A percentile compares a stretch with the other conserved stretches of the same genome.
phyloP scores from a whole-genome alignment of 2,113 vertebrate genomes.

The Cavia aperea region DNA sequence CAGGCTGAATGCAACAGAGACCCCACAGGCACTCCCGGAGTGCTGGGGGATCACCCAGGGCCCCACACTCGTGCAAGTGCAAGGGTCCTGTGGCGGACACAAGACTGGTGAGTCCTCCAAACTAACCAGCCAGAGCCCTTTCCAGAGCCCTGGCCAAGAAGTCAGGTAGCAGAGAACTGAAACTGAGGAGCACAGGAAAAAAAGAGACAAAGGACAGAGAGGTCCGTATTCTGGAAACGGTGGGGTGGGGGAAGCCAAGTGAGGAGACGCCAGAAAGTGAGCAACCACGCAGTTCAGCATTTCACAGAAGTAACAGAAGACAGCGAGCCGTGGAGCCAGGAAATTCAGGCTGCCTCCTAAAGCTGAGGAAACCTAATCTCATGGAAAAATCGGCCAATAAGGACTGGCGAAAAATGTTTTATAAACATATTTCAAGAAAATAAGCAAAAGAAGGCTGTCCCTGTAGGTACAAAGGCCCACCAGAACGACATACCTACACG shows the following conservation, averaged over 20 bases:
- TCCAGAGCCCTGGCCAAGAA: neutral
- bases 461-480: neutral
- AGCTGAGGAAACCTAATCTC: neutral
- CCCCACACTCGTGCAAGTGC: neutral
- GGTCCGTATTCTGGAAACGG: neutral
- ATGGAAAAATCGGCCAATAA: neutral
- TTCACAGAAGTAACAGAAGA: constrained; percentile 44
- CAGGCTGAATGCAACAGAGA: neutral
- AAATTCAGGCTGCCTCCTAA: constrained; percentile 10
- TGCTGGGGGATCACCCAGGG: fast-evolving
- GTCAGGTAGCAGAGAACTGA: neutral
- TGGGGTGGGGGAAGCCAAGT: neutral
- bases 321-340: constrained; percentile 21
- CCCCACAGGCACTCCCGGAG: fast-evolving
- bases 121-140: neutral
- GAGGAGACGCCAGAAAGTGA: neutral
- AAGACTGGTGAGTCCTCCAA: neutral
- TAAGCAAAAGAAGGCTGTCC: neutral
- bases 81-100: neutral
- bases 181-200: neutral
- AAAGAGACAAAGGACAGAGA: neutral
- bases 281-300: neutral
- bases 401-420: neutral
- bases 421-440: neutral
- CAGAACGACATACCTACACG: neutral